A percentile compares a stretch with the other conserved stretches of the same genome.
Evolutionary conservation across 2,888 invertebrate species (phyloP).

Genomic region (Drosophila robusta): DNA sequence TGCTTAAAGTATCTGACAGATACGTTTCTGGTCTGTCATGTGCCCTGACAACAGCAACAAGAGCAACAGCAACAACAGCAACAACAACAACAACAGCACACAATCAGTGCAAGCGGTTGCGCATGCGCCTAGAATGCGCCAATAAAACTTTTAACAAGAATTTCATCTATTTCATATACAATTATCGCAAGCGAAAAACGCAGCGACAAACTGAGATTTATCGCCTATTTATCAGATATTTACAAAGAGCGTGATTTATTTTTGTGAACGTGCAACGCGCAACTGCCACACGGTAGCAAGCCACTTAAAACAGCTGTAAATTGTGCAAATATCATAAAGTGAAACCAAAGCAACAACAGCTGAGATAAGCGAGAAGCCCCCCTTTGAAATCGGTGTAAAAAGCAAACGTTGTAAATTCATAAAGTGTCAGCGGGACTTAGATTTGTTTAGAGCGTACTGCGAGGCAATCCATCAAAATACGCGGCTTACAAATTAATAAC

Average conservation of each 20-base stretch:
- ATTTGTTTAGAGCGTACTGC: constrained; percentile 8
- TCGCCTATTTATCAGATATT: constrained; percentile 37
- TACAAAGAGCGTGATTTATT: constrained; percentile 75
- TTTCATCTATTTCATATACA: constrained; percentile 82
- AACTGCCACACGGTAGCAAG: constrained; percentile 42
- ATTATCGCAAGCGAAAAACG: constrained; percentile 81
- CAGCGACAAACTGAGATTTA: constrained; percentile 26
- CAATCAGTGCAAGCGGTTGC: constrained; percentile 40
- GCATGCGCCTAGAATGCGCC: constrained; percentile 68
- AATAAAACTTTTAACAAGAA: constrained; percentile 75
- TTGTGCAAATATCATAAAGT: constrained; percentile 69
- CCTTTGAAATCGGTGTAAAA: background rate
- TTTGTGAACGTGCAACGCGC: constrained; percentile 11
- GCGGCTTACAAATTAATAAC: constrained; percentile 72
- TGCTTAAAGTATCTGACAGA: constrained; percentile 62
- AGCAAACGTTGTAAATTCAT: constrained; percentile 66
- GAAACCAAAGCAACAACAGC: constrained; percentile 21
- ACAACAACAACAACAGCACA: constrained; percentile 13
- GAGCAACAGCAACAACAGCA: constrained; percentile 13
- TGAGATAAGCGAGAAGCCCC: constrained; percentile 20
- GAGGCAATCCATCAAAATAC: constrained; percentile 71
- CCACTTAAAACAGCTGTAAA: constrained; percentile 75
- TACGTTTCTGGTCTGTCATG: constrained; percentile 68
- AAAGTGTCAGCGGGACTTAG: constrained; percentile 34
- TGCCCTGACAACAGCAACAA: constrained; percentile 53